Conservation (phyloP, 1,140 invertebrate genomes). For the Temnothorax curvispinosus region DNA sequence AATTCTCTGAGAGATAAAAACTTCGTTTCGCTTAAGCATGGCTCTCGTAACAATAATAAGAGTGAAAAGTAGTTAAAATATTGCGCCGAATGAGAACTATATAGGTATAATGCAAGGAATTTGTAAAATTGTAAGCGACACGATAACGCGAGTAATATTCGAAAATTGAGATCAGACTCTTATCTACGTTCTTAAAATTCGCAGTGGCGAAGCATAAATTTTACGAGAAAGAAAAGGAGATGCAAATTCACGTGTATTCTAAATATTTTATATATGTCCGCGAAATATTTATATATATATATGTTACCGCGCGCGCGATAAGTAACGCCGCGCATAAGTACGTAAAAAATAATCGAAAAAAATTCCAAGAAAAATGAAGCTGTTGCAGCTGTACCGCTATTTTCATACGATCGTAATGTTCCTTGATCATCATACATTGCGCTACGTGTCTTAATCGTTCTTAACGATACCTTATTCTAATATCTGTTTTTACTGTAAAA, state of each 20-base stretch:
- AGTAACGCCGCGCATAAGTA: background rate
- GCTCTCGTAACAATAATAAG: background rate
- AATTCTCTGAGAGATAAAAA: background rate
- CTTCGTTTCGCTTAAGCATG: background rate
- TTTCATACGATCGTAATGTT: slow-evolving; percentile 41
- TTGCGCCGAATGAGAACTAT: background rate
- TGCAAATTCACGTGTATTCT: slow-evolving; percentile 21
- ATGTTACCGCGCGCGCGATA: no score
- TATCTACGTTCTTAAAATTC: background rate
- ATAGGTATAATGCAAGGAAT: background rate
- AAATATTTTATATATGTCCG: slow-evolving; percentile 42
- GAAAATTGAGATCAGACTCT: background rate
- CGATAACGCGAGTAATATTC: background rate
- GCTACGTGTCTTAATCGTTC: background rate
- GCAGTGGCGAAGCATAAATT: background rate
- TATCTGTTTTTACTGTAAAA: background rate
- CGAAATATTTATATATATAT: slow-evolving; percentile 29
- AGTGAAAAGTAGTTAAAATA: slow-evolving; percentile 1
- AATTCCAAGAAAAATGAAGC: slow-evolving; percentile 20
- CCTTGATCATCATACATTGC: background rate
- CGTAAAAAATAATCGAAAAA: slow-evolving; percentile 3
- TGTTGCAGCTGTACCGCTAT: background rate
- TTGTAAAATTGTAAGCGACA: slow-evolving; percentile 17
- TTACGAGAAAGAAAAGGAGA: background rate
- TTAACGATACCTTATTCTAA: background rate